Percentiles rank a stretch among this genome's conserved stretches.
phyloP scores from a whole-genome alignment of 2,888 invertebrate species.

The Athalia rosae region DNA sequence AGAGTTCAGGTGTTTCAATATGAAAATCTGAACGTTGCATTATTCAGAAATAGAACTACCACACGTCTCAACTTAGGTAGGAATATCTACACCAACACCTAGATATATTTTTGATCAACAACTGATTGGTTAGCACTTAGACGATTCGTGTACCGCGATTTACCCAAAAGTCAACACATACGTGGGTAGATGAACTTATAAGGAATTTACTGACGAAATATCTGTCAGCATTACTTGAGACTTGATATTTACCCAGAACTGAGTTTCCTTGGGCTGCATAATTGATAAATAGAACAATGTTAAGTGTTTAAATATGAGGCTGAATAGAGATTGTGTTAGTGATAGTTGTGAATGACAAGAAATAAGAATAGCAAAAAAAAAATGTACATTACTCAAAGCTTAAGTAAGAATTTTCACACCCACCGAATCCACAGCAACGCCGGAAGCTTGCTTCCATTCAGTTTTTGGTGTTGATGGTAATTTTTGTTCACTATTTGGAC shows the following conservation, averaged over 20 bases:
- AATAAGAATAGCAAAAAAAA: slow-evolving; percentile 6
- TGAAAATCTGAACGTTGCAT: background rate
- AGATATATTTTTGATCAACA: no score
- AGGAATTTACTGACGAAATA: no score
- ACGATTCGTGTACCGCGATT: no score
- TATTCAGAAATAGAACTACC: background rate
- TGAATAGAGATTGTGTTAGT: background rate
- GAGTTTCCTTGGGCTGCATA: slow-evolving; percentile 50
- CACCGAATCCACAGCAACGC: slow-evolving; percentile 27
- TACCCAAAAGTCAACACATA: no score
- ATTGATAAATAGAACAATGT: slow-evolving; percentile 15
- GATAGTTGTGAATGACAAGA: background rate
- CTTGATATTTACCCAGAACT: slow-evolving; percentile 51
- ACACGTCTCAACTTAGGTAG: background rate
- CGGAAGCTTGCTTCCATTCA: slow-evolving; percentile 23
- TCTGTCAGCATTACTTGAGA: background rate
- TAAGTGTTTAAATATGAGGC: slow-evolving; percentile 9
- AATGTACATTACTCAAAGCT: slow-evolving; percentile 1
- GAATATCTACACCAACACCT: no score
- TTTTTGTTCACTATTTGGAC: slow-evolving; percentile 35
- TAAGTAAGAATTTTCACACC: slow-evolving; percentile 7
- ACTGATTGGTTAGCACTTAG: no score
- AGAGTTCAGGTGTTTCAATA: slow-evolving; percentile 5
- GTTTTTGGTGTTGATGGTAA: slow-evolving; percentile 13
- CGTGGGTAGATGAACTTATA: no score